A percentile compares a stretch with the other conserved stretches of the same genome.
These are phyloP conservation scores for Glyphotaelius pellucidus DNA, from an alignment of 2,888 invertebrate species.

Conservation along the genomic window DNA sequence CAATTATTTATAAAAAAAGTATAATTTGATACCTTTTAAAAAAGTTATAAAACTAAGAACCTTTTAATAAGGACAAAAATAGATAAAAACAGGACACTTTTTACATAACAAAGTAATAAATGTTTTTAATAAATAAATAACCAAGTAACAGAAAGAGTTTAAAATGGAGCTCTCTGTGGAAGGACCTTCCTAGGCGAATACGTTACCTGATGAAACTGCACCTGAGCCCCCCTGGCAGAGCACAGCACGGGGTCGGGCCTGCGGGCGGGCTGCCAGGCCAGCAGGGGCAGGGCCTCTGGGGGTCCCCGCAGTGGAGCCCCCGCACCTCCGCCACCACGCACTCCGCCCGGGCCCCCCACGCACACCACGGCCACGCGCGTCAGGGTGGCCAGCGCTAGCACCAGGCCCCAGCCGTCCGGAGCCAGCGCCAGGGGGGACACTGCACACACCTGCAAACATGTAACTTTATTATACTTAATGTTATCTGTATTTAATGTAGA, in stretches of 20 bases:
- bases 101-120: no score
- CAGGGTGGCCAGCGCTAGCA: conserved; percentile 95
- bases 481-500: neutral
- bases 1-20: no score
- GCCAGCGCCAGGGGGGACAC: conserved; percentile 82
- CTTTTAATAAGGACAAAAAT: no score
- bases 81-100: no score
- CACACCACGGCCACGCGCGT: conserved; percentile 84
- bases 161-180: no score
- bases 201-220: conserved; percentile 90
- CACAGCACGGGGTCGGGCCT: conserved; percentile 90
- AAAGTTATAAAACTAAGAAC: no score
- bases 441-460: conserved; percentile 78
- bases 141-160: no score
- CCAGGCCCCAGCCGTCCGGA: conserved; percentile 70
- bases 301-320: conserved; percentile 86
- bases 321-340: conserved; percentile 82
- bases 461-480: neutral
- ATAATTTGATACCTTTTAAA: no score
- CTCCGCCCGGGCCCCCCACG: conserved; percentile 71
- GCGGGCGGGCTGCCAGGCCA: conserved; percentile 93
- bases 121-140: no score
- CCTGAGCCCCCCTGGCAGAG: conserved; percentile 88
- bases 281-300: conserved; percentile 88
- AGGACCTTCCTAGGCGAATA: no score